Percentiles rank a stretch among this genome's conserved stretches.
Evolutionary conservation across 1,140 invertebrate species (phyloP).

Genomic region (Metopolophium dirhodum): DNA sequence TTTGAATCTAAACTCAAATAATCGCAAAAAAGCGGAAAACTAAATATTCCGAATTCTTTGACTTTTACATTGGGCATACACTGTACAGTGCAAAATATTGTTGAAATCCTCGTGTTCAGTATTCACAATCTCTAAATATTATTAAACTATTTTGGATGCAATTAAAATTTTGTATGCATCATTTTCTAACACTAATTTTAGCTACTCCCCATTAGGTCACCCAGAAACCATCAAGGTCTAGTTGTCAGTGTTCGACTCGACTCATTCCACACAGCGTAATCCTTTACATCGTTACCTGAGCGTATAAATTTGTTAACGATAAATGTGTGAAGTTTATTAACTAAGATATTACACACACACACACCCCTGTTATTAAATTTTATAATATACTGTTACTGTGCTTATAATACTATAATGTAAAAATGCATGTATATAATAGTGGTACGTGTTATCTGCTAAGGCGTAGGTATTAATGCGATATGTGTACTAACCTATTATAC

Average conservation of each 20-base stretch:
- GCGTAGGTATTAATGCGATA: background rate
- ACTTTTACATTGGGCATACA: background rate
- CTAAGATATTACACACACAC: background rate
- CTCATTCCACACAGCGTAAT: background rate
- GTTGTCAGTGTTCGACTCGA: background rate
- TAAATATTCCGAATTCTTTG: background rate
- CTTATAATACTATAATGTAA: background rate
- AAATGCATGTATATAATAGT: background rate
- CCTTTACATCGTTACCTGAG: background rate
- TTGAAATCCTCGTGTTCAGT: background rate
- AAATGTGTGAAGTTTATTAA: constrained; percentile 5
- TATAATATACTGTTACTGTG: background rate
- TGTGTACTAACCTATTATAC: constrained; percentile 88
- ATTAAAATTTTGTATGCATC: background rate
- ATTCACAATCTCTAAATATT: constrained; percentile 7
- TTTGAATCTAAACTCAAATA: background rate
- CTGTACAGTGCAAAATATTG: too few relatives aligned
- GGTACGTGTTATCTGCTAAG: background rate
- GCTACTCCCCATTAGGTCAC: background rate
- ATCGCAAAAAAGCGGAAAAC: background rate
- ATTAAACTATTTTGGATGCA: constrained; percentile 24
- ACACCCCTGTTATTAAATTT: background rate
- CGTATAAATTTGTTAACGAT: background rate
- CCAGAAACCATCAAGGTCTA: constrained; percentile 39
- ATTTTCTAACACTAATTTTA: background rate